Conservation (phyloP, 1,140 invertebrate genomes). For the Armadillidium nasatum region DNA sequence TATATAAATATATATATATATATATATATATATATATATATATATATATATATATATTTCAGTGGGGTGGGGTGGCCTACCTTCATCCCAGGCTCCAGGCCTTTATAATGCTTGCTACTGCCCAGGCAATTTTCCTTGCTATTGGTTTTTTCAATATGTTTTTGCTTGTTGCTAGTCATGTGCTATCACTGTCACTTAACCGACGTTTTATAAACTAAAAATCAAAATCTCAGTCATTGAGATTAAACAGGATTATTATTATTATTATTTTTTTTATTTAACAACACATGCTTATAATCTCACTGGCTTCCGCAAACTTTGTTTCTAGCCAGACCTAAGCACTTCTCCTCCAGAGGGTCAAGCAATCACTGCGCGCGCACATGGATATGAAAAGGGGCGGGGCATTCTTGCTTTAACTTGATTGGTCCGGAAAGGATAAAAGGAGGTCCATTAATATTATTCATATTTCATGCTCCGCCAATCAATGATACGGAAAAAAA, state of each 20-base stretch:
- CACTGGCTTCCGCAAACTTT: background rate
- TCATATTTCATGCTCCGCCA: background rate
- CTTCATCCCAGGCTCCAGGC: slow-evolving; percentile 2
- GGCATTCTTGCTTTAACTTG: background rate
- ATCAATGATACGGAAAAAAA: background rate
- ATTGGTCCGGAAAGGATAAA: background rate
- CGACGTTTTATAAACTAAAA: background rate
- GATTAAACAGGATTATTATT: no score
- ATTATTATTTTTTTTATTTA: background rate
- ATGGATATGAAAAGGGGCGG: background rate
- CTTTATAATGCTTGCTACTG: slow-evolving; percentile 1
- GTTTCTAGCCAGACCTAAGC: background rate
- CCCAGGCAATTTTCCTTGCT: background rate
- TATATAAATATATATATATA: no score
- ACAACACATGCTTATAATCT: background rate
- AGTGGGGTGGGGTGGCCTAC: background rate
- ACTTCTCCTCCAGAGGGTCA: background rate
- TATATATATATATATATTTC: no score
- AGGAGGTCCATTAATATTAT: no score
- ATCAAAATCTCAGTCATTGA: no score
- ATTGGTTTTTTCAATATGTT: background rate
- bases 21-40: no score
- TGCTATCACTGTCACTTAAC: background rate
- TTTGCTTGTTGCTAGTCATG: slow-evolving; percentile 7
- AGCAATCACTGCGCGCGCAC: background rate